These are phyloP conservation scores for Aradophagus sp. DNA, from an alignment of 1,140 invertebrate species.

Conservation along the genomic window DNA sequence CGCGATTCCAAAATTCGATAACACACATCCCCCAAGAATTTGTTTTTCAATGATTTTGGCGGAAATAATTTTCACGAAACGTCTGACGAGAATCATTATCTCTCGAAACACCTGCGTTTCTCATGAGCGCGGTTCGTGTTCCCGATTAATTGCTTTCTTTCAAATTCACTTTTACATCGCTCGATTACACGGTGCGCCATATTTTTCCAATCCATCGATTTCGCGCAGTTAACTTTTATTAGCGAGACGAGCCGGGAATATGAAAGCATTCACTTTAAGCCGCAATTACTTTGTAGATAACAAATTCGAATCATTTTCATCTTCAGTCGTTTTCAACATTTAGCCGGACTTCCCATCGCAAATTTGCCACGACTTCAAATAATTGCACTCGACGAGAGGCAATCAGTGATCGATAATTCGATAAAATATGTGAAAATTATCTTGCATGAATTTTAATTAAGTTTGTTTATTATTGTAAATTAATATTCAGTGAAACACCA, in stretches of 20 bases:
- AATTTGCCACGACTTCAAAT: no score
- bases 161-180: slow-evolving; percentile 46
- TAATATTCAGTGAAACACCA: no score
- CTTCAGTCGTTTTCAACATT: no score
- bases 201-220: slow-evolving; percentile 42
- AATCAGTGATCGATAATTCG: no score
- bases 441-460: no score
- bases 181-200: slow-evolving; percentile 24
- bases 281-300: no score
- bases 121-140: slow-evolving; percentile 62
- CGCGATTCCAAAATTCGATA: slow-evolving; percentile 24
- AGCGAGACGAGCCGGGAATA: slow-evolving; percentile 11
- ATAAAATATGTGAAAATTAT: no score
- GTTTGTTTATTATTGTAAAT: no score
- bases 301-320: no score
- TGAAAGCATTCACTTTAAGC: slow-evolving; percentile 11
- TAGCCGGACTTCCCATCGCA: no score
- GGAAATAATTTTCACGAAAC: no score
- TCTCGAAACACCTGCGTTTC: slow-evolving; percentile 68
- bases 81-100: slow-evolving; percentile 69
- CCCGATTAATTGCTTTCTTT: slow-evolving; percentile 63
- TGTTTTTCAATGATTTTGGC: slow-evolving; percentile 59
- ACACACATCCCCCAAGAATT: slow-evolving; percentile 16
- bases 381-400: no score
- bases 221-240: slow-evolving; percentile 27